These are phyloP conservation scores for Hipposideros armiger DNA, from an alignment of 2,113 vertebrate genomes.

Conservation along the genomic window DNA sequence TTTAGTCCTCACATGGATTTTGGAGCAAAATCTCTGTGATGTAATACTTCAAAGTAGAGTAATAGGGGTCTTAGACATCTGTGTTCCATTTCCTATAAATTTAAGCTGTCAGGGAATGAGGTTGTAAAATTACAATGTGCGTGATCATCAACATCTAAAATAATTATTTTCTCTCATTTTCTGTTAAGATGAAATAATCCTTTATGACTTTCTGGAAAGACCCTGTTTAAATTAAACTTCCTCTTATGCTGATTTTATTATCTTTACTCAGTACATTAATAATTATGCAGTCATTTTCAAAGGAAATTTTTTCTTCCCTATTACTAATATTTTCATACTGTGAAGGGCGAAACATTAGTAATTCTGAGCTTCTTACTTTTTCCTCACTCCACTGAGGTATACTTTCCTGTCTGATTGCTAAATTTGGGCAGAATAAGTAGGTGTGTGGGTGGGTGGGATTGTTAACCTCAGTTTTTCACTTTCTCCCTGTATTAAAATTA, in stretches of 20 bases:
- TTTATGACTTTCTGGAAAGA: not conserved
- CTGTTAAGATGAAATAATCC: not conserved
- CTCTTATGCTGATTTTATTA: not conserved
- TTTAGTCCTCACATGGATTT: not conserved
- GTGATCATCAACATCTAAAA: not conserved
- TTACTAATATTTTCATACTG: not conserved
- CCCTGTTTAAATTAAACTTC: not conserved
- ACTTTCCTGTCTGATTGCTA: not conserved
- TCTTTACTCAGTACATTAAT: not conserved
- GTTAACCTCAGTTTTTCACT: not conserved
- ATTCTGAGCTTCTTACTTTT: not conserved
- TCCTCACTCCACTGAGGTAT: not conserved
- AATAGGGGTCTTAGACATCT: not conserved
- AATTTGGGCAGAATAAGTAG: not conserved
- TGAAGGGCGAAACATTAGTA: not conserved
- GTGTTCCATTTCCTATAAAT: not conserved
- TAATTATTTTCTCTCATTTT: not conserved
- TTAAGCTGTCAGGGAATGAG: not conserved
- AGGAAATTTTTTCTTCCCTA: not conserved
- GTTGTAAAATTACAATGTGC: not conserved
- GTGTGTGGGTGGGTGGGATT: rapidly evolving
- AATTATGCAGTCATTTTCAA: not conserved
- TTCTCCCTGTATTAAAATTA: not conserved
- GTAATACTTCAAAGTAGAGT: not conserved
- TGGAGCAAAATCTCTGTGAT: not conserved